These are phyloP conservation scores for Furcula furcula DNA, from an alignment of 2,888 invertebrate species.

Conservation along the genomic window DNA sequence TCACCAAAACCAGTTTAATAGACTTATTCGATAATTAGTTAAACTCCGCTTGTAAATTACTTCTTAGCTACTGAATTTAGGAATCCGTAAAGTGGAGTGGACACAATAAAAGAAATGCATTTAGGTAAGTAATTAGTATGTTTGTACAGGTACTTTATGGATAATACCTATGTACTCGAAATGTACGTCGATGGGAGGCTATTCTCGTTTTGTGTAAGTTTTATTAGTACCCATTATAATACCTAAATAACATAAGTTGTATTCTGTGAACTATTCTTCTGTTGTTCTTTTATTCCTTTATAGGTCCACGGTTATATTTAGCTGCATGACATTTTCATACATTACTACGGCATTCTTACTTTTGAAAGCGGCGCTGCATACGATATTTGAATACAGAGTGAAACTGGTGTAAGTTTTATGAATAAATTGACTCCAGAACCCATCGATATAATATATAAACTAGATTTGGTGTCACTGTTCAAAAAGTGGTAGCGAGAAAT, in stretches of 20 bases:
- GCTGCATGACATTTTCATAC: slow-evolving; percentile 61
- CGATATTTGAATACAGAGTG: slow-evolving; percentile 69
- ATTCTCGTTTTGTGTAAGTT: slow-evolving; percentile 65
- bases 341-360: slow-evolving; percentile 52
- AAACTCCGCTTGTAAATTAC: too few relatives aligned
- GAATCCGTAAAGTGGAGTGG: too few relatives aligned
- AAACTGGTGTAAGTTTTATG: slow-evolving; percentile 62
- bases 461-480: too few relatives aligned
- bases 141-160: slow-evolving; percentile 59
- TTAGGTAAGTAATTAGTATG: background rate
- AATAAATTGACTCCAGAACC: too few relatives aligned
- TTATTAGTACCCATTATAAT: too few relatives aligned
- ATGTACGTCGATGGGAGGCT: slow-evolving; percentile 49
- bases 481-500: too few relatives aligned
- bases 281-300: too few relatives aligned
- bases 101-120: too few relatives aligned
- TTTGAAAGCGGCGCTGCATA: slow-evolving; percentile 64
- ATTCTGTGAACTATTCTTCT: background rate
- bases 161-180: slow-evolving; percentile 69
- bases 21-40: too few relatives aligned
- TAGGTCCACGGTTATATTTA: slow-evolving; percentile 59
- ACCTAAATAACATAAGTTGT: background rate
- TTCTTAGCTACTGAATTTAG: too few relatives aligned
- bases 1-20: too few relatives aligned
- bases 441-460: too few relatives aligned